Evolutionary conservation across 2,113 vertebrate species (phyloP).

Genomic region (Puntigrus tetrazona): DNA sequence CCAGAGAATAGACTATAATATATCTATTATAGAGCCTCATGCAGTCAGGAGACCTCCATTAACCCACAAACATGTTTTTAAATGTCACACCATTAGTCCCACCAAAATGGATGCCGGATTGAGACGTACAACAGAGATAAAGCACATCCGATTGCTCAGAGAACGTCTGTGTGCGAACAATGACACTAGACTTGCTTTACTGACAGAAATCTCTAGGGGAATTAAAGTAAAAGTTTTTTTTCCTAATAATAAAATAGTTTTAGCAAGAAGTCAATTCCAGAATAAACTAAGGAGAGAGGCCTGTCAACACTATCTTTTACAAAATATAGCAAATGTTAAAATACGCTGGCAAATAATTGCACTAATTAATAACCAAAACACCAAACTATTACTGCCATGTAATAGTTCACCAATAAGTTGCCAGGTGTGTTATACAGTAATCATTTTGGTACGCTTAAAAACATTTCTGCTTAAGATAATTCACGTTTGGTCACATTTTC

Average conservation of each 20-base stretch:
- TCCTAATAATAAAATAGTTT: neutral
- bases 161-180: neutral
- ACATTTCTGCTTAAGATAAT: no score
- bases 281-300: neutral
- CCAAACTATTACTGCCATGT: neutral
- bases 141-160: neutral
- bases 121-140: conserved; percentile 14
- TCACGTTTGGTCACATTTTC: neutral
- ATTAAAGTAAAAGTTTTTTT: conserved; percentile 1
- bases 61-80: conserved; percentile 47
- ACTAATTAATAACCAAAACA: neutral
- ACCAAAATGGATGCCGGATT: conserved; percentile 14
- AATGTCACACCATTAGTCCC: conserved; percentile 49
- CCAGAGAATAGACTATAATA: conserved; percentile 45
- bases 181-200: neutral
- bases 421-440: no score
- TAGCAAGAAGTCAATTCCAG: neutral
- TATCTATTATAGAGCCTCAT: conserved; percentile 43
- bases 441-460: no score
- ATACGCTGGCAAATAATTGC: neutral
- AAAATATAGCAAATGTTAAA: neutral
- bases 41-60: conserved; percentile 37
- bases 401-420: neutral
- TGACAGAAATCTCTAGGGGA: neutral
- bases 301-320: neutral